These are phyloP conservation scores for Macrophya alboannulata DNA, from an alignment of 2,888 invertebrate genomes.

Conservation along the genomic window DNA sequence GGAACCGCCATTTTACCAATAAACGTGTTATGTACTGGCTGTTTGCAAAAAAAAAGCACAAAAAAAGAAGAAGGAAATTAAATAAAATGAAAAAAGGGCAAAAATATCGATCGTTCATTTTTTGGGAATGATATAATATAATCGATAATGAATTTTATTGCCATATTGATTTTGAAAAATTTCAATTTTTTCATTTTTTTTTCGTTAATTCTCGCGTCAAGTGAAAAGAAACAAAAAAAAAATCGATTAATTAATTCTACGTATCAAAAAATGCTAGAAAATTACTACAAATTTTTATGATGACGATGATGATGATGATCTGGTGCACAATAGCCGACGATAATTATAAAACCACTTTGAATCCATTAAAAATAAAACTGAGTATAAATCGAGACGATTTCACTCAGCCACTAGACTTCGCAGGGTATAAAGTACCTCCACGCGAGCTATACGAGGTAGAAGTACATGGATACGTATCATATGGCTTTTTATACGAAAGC, in stretches of 20 bases:
- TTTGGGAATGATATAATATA: too few species aligned
- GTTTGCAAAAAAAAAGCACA: background rate
- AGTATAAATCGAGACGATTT: slow-evolving; percentile 12
- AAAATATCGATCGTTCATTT: background rate
- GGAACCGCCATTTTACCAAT: slow-evolving; percentile 10
- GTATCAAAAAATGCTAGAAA: background rate
- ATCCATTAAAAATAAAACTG: slow-evolving; percentile 16
- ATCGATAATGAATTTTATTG: too few species aligned
- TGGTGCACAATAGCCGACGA: background rate
- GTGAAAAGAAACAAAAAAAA: too few species aligned
- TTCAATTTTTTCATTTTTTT: background rate
- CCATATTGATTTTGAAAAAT: background rate
- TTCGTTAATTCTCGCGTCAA: too few species aligned
- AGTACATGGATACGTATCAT: background rate
- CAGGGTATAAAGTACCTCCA: background rate
- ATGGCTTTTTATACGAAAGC: background rate
- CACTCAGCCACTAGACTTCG: slow-evolving; percentile 26
- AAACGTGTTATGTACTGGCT: background rate
- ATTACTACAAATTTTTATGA: background rate
- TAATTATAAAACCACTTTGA: slow-evolving; percentile 1
- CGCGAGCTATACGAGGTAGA: background rate
- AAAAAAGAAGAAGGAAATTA: background rate
- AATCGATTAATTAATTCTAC: background rate
- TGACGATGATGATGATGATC: background rate
- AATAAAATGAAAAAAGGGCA: background rate